Evolutionary conservation across 2,888 invertebrate species (phyloP), one percentile per base, ranked within the genome.

Genomic region (Agonopterix heracliana): DNA sequence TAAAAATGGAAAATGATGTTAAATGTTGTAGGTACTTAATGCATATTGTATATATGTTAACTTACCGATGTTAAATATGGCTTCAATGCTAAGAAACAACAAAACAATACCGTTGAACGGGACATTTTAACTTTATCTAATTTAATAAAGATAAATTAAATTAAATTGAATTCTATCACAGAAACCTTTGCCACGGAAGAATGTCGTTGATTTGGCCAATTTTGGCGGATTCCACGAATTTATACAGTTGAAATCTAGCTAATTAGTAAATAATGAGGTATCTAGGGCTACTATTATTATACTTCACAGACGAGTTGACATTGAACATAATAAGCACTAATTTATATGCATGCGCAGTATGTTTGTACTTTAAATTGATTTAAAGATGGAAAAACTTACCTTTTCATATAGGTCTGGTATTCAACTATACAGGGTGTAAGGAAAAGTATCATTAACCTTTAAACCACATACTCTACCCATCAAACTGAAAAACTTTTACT

Each of bases 51-150:
- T 35, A 35, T 35, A 35, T 35, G 5, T 35, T 38, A 38, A 68
- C 74, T 78, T 63, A 79, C 79, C 51, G 49, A 50, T 35, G 55
- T 56, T 34, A 68, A 52, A 51, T 62, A 63, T 0, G 74, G 69
- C 3, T 64, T 61, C 11, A 76, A 52, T 36, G 60, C 63, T 50
- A 71, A 48, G 55, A 67, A 59, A 44, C 52, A 69, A 52, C 62
- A 69, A 41, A 74, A 12, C 3, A 71, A 54, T 48, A 66, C 41
- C 2, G 61, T 52, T 12, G 53, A 9, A 43, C 63, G 67, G 9
- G 61, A 59, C 81, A 81, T 81, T 59, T 66, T 26, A 1, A 14
- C 14, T 14, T 14, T 14, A 14, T 75, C 13, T 41, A 45, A 35
- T 35, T 41, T 5, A 9, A 36, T 10, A 48, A 40, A 41, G 41